Percentiles rank a stretch among this genome's conserved stretches.
Evolutionary conservation across 2,888 invertebrate genomes (phyloP).

Genomic region (Caenorhabditis macrosperma): DNA sequence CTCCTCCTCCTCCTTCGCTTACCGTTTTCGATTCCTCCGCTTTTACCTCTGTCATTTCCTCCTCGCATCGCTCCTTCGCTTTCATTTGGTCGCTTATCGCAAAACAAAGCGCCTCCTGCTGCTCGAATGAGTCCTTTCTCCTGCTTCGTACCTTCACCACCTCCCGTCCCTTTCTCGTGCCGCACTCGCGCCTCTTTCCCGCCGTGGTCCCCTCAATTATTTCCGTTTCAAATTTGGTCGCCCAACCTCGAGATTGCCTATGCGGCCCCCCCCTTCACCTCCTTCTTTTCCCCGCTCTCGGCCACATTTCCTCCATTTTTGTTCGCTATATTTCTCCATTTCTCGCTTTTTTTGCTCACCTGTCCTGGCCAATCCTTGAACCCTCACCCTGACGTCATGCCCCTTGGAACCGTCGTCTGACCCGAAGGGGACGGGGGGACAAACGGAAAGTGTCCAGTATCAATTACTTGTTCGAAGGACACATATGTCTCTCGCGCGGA

Average conservation of each 20-base stretch:
- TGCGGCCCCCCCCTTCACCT: background rate
- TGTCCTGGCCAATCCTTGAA: background rate
- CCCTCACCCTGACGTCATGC: background rate
- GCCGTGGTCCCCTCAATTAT: conserved; percentile 29
- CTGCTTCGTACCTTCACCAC: conserved; percentile 21
- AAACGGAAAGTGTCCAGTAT: background rate
- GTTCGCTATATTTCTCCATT: conserved; percentile 3
- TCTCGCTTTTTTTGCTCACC: background rate
- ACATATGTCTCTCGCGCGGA: background rate
- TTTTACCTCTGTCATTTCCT: background rate
- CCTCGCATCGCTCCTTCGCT: background rate
- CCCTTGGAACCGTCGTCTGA: background rate
- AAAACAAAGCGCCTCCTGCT: background rate
- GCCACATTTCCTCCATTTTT: background rate
- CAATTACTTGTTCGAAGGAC: conserved; percentile 2
- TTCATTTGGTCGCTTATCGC: background rate
- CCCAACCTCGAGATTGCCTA: background rate
- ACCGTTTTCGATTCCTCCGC: background rate
- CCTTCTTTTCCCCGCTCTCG: background rate
- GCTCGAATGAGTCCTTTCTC: conserved; percentile 51
- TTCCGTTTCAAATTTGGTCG: conserved; percentile 48
- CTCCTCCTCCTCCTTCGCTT: background rate
- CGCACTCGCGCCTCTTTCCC: background rate
- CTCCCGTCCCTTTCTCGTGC: background rate
- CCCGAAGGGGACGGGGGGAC: too few relatives aligned